phyloP scores from a whole-genome alignment of 2,888 invertebrate genomes.

The Yponomeuta malinellus region DNA sequence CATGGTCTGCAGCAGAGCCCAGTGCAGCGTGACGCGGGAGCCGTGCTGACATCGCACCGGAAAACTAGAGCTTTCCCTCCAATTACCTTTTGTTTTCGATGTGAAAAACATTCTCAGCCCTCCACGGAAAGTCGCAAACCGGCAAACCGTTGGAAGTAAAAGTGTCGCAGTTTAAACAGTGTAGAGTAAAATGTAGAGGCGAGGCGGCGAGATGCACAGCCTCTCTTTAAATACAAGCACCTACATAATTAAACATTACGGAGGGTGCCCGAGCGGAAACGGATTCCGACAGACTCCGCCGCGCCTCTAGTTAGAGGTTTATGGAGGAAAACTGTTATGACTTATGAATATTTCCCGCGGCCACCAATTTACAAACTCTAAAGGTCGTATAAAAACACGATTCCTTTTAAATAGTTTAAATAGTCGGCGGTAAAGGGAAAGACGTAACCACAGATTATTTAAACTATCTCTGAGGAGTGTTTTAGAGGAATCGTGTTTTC shows the following conservation, averaged over 20 bases:
- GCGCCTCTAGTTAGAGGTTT: neutral
- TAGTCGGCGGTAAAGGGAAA: too few relatives aligned
- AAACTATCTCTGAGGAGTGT: too few relatives aligned
- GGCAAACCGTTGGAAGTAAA: neutral
- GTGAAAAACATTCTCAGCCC: neutral
- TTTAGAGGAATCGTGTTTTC: too few relatives aligned
- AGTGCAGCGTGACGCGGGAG: constrained; percentile 41
- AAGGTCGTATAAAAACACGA: too few relatives aligned
- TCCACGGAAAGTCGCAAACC: neutral
- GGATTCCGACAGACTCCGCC: neutral
- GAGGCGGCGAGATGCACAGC: neutral
- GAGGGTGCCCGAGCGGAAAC: neutral
- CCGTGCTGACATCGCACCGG: constrained; percentile 36
- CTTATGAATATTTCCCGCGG: too few relatives aligned
- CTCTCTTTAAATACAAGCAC: neutral
- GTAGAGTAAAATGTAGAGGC: neutral
- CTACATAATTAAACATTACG: constrained; percentile 8
- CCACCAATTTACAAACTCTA: too few relatives aligned
- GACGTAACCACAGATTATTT: too few relatives aligned
- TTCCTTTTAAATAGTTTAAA: too few relatives aligned
- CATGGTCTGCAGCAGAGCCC: constrained; percentile 45
- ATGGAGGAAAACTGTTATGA: too few relatives aligned
- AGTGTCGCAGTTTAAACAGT: neutral
- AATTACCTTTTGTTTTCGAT: constrained; percentile 11
- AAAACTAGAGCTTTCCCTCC: constrained; percentile 61